A percentile compares a stretch with the other conserved stretches of the same genome.
These are phyloP conservation scores for Calycopis cecrops DNA, from an alignment of 1,140 invertebrate genomes.

Conservation along the genomic window DNA sequence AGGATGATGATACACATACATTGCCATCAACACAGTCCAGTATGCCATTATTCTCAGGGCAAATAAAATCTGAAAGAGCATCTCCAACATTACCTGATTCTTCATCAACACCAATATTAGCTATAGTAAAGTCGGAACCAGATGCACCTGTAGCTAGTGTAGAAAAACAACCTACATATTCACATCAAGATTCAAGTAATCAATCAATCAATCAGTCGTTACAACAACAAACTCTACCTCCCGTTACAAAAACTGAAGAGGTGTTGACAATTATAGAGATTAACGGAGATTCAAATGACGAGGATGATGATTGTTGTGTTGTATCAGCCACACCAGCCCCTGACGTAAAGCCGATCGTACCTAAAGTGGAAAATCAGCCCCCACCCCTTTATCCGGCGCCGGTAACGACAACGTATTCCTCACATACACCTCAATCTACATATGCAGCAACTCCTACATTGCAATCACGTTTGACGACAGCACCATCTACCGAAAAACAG, in stretches of 20 bases:
- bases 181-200: constrained; percentile 22
- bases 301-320: constrained; percentile 68
- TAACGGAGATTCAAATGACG: constrained; percentile 66
- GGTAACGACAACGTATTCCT: constrained; percentile 24
- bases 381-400: constrained; percentile 37
- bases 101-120: constrained; percentile 45
- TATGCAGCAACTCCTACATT: constrained; percentile 32
- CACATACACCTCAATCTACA: constrained; percentile 30
- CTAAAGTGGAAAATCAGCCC: constrained; percentile 30
- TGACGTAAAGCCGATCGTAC: constrained; percentile 53
- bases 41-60: constrained; percentile 45
- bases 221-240: constrained; percentile 32
- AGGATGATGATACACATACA: constrained; percentile 20
- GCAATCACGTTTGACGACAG: constrained; percentile 33
- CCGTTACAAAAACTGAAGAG: constrained; percentile 53
- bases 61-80: constrained; percentile 56
- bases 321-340: constrained; percentile 62
- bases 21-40: constrained; percentile 24
- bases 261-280: constrained; percentile 60
- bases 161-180: constrained; percentile 24
- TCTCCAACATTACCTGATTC: constrained; percentile 39
- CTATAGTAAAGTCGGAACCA: constrained; percentile 51
- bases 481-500: constrained; percentile 56
- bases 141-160: constrained; percentile 24
- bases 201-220: constrained; percentile 5